Percentiles rank a stretch among this genome's conserved stretches.
Evolutionary conservation across 2,113 vertebrate genomes (phyloP).

Genomic region (Thamnaconus septentrionalis): DNA sequence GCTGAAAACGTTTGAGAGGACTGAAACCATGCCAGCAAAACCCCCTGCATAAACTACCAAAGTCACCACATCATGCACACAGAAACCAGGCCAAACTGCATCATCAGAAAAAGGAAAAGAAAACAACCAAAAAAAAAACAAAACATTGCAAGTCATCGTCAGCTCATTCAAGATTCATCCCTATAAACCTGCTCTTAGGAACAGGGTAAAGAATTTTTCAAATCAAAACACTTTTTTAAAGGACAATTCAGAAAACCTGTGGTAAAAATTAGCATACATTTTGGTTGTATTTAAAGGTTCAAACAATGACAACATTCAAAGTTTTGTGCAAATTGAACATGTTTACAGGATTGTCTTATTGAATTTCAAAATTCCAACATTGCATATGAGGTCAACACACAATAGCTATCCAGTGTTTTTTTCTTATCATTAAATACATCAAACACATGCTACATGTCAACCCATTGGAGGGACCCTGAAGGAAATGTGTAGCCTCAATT

Average conservation of each 20-base stretch:
- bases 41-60: constrained; percentile 4
- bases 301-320: constrained; percentile 11
- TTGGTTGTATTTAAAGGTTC: constrained; percentile 1
- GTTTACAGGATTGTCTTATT: constrained; percentile 17
- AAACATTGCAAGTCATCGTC: background rate
- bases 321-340: constrained; percentile 39
- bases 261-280: background rate
- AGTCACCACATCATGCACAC: constrained; percentile 37
- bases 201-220: background rate
- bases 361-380: constrained; percentile 14
- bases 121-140: no score
- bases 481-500: no score
- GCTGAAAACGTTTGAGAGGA: constrained; percentile 14
- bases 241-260: constrained; percentile 1
- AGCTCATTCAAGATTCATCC: background rate
- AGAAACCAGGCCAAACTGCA: constrained; percentile 26
- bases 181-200: background rate
- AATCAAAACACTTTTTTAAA: background rate
- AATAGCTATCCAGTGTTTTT: no score
- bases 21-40: constrained; percentile 32
- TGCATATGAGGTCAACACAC: constrained; percentile 13
- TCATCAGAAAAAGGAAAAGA: background rate
- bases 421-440: no score
- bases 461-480: no score
- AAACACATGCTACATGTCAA: no score